Conservation (phyloP, 1,140 invertebrate genomes). For the Homarus americanus region DNA sequence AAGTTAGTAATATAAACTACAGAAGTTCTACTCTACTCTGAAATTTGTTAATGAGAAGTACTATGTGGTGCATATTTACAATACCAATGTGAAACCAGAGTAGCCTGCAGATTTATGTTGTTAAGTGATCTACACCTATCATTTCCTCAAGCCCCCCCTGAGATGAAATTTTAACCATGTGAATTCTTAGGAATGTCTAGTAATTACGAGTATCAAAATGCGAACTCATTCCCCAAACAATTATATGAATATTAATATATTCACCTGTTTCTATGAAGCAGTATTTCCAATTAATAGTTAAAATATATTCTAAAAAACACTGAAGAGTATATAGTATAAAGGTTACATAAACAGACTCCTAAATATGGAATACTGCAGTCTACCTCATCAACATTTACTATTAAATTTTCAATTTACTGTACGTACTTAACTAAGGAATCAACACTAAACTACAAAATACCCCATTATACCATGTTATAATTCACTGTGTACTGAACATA, state of each 20-base stretch:
- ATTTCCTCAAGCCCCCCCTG: too few relatives aligned
- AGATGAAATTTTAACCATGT: too few relatives aligned
- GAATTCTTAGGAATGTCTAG: too few relatives aligned
- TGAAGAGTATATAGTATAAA: too few relatives aligned
- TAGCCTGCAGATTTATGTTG: neutral
- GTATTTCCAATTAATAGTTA: too few relatives aligned
- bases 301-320: neutral
- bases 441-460: slow-evolving; percentile 8
- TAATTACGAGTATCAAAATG: too few relatives aligned
- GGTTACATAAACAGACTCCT: too few relatives aligned
- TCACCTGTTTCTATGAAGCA: too few relatives aligned
- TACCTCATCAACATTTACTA: neutral
- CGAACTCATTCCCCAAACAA: too few relatives aligned
- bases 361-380: neutral
- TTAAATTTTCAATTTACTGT: neutral
- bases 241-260: too few relatives aligned
- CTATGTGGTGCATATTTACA: neutral
- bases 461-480: slow-evolving; percentile 7
- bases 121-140: too few relatives aligned
- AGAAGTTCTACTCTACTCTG: neutral
- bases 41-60: neutral
- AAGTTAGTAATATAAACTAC: neutral
- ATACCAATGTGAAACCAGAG: neutral
- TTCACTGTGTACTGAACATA: slow-evolving; percentile 26
- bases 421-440: neutral